These are phyloP conservation scores for Porphyrio hochstetteri DNA, from an alignment of 2,113 vertebrate species.

Conservation along the genomic window DNA sequence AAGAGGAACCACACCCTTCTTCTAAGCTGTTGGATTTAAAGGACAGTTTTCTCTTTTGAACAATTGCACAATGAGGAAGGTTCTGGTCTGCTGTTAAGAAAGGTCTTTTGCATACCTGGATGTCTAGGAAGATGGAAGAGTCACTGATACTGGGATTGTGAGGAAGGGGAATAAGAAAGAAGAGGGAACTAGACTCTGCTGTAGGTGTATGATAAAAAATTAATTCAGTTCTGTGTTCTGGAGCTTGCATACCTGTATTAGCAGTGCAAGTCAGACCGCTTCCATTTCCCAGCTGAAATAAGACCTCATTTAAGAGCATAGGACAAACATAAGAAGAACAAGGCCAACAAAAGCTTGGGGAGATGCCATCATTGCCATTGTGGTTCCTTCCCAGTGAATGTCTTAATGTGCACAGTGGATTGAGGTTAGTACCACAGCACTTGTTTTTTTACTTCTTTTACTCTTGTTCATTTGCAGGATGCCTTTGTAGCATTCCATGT, in stretches of 20 bases:
- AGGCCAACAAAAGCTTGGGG: not conserved
- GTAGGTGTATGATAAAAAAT: accelerated
- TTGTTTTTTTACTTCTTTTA: not conserved
- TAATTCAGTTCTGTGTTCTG: not conserved
- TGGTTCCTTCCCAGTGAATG: not conserved
- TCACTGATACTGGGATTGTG: not conserved
- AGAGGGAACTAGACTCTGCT: not conserved
- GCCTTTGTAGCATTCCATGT: slow-evolving; percentile 81
- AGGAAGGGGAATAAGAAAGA: not conserved
- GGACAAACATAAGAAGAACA: not conserved
- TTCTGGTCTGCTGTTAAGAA: not conserved
- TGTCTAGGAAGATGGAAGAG: not conserved
- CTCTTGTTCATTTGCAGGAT: slow-evolving; percentile 66
- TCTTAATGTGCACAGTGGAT: too few relatives aligned
- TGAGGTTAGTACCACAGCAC: accelerated
- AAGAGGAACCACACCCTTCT: not conserved
- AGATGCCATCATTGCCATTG: not conserved
- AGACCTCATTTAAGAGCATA: not conserved
- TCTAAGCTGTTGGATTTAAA: not conserved
- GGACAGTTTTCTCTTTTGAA: not conserved
- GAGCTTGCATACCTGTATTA: not conserved
- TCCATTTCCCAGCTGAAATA: not conserved
- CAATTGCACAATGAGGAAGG: not conserved
- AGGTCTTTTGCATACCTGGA: not conserved
- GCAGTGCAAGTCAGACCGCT: too few relatives aligned